Base-by-base conservation (phyloP, 2,888 invertebrate genomes). In the Leuctra nigra region DNA sequence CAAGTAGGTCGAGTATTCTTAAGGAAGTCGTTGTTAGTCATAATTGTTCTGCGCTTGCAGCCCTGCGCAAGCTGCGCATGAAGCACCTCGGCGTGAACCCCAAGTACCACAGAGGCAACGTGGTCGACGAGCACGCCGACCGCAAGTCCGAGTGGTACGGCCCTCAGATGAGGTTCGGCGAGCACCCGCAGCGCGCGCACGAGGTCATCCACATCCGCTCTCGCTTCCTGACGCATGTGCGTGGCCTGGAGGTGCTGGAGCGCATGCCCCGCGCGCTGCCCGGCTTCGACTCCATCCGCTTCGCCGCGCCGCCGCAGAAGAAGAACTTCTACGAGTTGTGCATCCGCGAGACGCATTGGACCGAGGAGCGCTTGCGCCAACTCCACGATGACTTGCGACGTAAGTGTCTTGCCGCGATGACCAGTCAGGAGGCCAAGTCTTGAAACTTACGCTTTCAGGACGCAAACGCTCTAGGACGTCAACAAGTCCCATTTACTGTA, bases 271-370 rank as follows among this genome's bases (percentile, higher is more conserved):
- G 74, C 1, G 73, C 70, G 57, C 48, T 50, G 35, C 50, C 50
- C 29, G 33, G 33, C 4, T 33, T 50, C 7, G 50, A 50, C 33
- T 13, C 18, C 18, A 50, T 50, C 50, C 33, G 50, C 3, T 33
- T 35, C 29, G 33, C 50, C 4, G 35, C 48, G 14, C 22, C 39
- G 11, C 66, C 68, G 6, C 64, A 61, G 54, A 56, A 59, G 47
- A 65, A 63, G 54, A 54, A 61, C 3, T 61, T 62, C 24, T 50
- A 33, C 33, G 66, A 67, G 55, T 68, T 83, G 1, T 84, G 84
- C 66, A 74, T 78, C 50, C 68, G 81, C 14, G 78, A 80, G 69
- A 82, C 82, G 1, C 81, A 79, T 69, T 84, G 83, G 83, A 82
- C 80, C 33, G 78, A 81, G 23, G 75, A 78, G 62, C 81, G 81